phyloP scores from a whole-genome alignment of 2,797 vertebrate genomes.

The Remorina albescens region DNA sequence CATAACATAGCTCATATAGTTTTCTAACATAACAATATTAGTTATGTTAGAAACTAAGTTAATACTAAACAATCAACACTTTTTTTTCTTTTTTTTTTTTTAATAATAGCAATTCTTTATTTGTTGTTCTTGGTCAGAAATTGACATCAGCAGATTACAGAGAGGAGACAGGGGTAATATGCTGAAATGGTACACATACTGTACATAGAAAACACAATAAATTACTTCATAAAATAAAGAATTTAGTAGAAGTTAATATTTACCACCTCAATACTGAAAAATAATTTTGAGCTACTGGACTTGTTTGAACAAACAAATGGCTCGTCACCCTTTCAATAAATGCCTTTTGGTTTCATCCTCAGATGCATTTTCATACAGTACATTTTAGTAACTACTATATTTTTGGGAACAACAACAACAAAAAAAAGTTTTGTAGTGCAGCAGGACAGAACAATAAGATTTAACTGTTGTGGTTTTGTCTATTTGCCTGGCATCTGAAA shows the following conservation, averaged over 20 bases:
- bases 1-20: neutral
- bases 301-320: constrained; percentile 79
- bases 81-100: constrained; percentile 66
- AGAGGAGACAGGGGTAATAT: constrained; percentile 75
- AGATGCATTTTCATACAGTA: constrained; percentile 70
- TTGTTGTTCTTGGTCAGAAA: constrained; percentile 80
- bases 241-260: constrained; percentile 79
- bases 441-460: constrained; percentile 66
- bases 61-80: constrained; percentile 23
- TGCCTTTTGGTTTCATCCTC: constrained; percentile 78
- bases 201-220: constrained; percentile 84
- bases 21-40: too few species aligned
- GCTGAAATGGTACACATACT: constrained; percentile 79
- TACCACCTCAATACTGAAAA: constrained; percentile 79
- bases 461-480: constrained; percentile 43
- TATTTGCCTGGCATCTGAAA: constrained; percentile 51
- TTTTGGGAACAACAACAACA: constrained; percentile 31
- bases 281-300: constrained; percentile 77
- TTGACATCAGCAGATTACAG: constrained; percentile 82
- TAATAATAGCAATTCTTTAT: constrained; percentile 84
- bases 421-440: constrained; percentile 70
- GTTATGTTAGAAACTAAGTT: too few species aligned
- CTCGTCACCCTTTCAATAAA: constrained; percentile 75
- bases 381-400: constrained; percentile 65
- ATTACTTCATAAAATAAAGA: constrained; percentile 81